A percentile compares a stretch with the other conserved stretches of the same genome.
phyloP scores from a whole-genome alignment of 2,888 invertebrate species.

The Melipona beecheii region DNA sequence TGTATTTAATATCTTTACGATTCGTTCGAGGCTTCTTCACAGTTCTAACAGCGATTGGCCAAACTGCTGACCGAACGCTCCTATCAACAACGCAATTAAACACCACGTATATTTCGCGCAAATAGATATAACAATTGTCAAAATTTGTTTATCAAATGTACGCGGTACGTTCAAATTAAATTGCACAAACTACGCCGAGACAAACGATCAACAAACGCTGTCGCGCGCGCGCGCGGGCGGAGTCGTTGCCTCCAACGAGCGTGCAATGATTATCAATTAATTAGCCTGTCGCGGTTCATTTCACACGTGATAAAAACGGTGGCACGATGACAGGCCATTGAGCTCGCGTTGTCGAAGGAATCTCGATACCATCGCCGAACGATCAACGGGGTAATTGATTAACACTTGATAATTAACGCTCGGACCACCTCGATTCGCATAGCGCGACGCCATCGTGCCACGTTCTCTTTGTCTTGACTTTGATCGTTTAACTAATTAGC shows the following conservation, averaged over 20 bases:
- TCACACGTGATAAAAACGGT: background rate
- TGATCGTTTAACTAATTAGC: constrained; percentile 46
- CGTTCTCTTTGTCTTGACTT: constrained; percentile 27
- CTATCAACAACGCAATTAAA: no score
- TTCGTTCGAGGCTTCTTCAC: no score
- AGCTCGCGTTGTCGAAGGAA: constrained; percentile 37
- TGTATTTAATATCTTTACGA: no score
- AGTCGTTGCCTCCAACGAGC: background rate
- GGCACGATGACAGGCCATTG: constrained; percentile 16
- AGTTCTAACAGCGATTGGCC: no score
- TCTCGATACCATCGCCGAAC: constrained; percentile 16
- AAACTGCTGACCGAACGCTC: no score
- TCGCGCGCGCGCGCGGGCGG: background rate
- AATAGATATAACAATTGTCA: no score
- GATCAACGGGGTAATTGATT: constrained; percentile 41
- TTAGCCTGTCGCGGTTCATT: background rate
- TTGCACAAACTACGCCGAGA: background rate
- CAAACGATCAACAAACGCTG: background rate
- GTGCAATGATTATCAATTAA: constrained; percentile 3
- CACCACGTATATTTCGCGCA: no score
- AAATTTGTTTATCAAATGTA: background rate
- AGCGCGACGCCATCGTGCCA: no score
- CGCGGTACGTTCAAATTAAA: background rate
- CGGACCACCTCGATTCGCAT: background rate
- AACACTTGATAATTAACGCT: constrained; percentile 49